Conservation (phyloP, 1,140 invertebrate genomes). For the Lepidurus couesii region DNA sequence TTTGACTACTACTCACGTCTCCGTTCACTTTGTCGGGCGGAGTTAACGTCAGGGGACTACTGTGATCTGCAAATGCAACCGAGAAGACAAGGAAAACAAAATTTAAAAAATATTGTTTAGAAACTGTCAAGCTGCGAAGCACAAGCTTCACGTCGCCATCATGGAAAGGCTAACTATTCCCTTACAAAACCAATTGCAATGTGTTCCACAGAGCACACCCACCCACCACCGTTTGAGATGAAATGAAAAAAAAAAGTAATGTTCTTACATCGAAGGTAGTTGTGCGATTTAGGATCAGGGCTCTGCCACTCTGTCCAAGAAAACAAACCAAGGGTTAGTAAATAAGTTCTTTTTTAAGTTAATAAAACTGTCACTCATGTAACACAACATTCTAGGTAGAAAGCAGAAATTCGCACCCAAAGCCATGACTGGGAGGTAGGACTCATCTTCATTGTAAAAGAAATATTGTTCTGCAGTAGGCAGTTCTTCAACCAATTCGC, state of each 20-base stretch:
- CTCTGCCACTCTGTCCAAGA: slow-evolving; percentile 37
- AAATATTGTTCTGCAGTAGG: neutral
- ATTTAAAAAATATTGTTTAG: neutral
- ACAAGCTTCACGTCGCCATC: neutral
- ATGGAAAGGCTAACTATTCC: neutral
- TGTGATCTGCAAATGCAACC: slow-evolving; percentile 38
- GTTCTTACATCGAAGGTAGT: slow-evolving; percentile 39
- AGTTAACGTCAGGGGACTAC: slow-evolving; percentile 41
- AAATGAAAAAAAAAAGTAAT: slow-evolving; percentile 29
- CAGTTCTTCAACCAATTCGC: neutral
- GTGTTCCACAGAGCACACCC: neutral
- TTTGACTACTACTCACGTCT: slow-evolving; percentile 37
- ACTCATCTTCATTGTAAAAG: neutral
- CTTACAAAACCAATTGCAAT: neutral
- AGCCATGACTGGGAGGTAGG: slow-evolving; percentile 9
- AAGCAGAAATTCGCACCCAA: slow-evolving; percentile 16
- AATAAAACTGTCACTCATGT: no score
- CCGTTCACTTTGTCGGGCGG: slow-evolving; percentile 52
- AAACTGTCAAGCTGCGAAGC: neutral
- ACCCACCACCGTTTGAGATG: neutral
- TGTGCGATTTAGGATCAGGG: slow-evolving; percentile 38
- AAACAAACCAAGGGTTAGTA: slow-evolving; percentile 27
- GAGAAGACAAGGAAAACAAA: neutral
- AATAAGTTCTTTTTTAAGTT: neutral
- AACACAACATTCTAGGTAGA: neutral